Evolutionary conservation across 1,140 invertebrate genomes (phyloP), one percentile per base, ranked within the genome.

Genomic region (Atopsyche davidsoni): DNA sequence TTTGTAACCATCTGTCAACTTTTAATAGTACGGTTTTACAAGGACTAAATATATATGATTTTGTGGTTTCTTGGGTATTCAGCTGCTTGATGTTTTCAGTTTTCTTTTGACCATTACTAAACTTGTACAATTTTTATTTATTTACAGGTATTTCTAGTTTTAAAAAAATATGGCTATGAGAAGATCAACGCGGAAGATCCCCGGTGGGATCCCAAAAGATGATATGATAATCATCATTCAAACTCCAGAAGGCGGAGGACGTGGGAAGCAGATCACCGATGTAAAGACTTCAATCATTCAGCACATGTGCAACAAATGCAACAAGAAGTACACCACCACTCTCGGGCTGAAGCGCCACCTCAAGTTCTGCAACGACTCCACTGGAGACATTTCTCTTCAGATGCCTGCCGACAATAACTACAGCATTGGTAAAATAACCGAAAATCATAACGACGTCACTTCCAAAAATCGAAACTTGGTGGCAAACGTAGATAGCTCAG

Each of bases 251-350:
- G 41, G 23, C 4, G 42, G 46, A 0, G 40, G 35, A 23, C 45
- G 38, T 1, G 45, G 31, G 2, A 10, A 47, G 19, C 28, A 56
- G 22, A 40, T 43, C 6, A 34, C 31, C 2, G 45, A 38, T 23
- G 21, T 46, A 0, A 40, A 45, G 35, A 34, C 46, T 0, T 49
- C 50, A 1, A 19, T 45, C 1, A 51, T 51, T 14, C 23, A 46
- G n/a, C 25, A 57, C 25, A 52, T 57, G 45, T 57, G 55, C 23
- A 52, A 57, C 28, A 57, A 52, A 25, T 57, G 55, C 46, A 46
- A 57, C 13, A 49, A 52, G 23, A 48, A 43, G 28, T 57, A 45
- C 34, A 52, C 41, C 4, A 49, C 55, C 2, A 19, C 39, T 13
- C 3, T 49, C 4, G 55, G 50, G 9, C 25, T 52, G 18, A 57